Evolutionary conservation across 2,888 invertebrate genomes (phyloP).

Genomic region (Cryptus armator): DNA sequence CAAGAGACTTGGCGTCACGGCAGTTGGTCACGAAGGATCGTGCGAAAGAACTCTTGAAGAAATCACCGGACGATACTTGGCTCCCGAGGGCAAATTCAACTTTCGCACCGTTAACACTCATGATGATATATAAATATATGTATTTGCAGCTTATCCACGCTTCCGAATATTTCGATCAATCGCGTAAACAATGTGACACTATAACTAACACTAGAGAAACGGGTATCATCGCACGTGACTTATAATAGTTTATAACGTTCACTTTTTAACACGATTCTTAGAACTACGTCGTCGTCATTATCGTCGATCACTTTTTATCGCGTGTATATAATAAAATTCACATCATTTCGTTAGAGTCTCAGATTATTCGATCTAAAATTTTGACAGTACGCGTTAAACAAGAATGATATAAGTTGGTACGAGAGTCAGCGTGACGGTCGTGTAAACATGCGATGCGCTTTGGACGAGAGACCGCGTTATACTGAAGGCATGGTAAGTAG

Average conservation of each 20-base stretch:
- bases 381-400: neutral
- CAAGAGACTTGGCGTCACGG: constrained; percentile 84
- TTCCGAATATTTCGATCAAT: neutral
- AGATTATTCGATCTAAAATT: neutral
- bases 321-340: neutral
- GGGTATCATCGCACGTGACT: constrained; percentile 18
- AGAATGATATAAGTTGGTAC: neutral
- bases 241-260: neutral
- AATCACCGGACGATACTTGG: constrained; percentile 84
- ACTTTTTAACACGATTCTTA: neutral
- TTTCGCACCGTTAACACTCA: constrained; percentile 75
- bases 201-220: neutral
- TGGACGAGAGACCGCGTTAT: constrained; percentile 51
- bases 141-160: neutral
- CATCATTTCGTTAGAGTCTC: neutral
- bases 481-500: constrained; percentile 52
- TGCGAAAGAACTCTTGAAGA: constrained; percentile 87
- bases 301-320: constrained; percentile 1
- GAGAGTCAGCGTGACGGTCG: neutral
- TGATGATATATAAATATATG: constrained; percentile 42
- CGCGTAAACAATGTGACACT: constrained; percentile 7
- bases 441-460: constrained; percentile 14
- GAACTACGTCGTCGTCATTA: neutral
- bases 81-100: constrained; percentile 82
- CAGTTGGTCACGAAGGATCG: constrained; percentile 85